These are phyloP conservation scores for Macquaria ambigua DNA, from an alignment of 2,113 vertebrate genomes.

Conservation along the genomic window DNA sequence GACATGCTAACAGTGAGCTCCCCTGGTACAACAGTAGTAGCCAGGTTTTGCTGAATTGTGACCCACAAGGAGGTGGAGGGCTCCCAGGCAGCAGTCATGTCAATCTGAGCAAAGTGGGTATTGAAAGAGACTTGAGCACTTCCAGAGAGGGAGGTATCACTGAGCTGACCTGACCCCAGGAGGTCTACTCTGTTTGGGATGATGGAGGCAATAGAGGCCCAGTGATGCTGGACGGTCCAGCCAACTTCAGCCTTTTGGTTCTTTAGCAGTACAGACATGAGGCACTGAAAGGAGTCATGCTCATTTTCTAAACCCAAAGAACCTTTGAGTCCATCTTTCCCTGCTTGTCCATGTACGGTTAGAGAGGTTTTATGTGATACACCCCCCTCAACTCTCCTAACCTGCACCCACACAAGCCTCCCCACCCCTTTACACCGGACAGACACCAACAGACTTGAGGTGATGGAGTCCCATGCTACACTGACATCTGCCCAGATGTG, in stretches of 20 bases:
- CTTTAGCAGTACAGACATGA: constrained; percentile 38
- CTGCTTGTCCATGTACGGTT: constrained; percentile 46
- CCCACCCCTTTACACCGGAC: constrained; percentile 54
- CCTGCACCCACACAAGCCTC: constrained; percentile 36
- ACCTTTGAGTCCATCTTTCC: constrained; percentile 54
- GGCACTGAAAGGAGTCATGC: constrained; percentile 48
- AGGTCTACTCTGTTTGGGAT: constrained; percentile 65
- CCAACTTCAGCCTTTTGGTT: constrained; percentile 40
- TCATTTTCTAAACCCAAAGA: constrained; percentile 58
- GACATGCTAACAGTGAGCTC: constrained; percentile 35
- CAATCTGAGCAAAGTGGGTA: constrained; percentile 15
- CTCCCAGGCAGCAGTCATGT: constrained; percentile 45
- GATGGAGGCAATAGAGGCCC: constrained; percentile 38
- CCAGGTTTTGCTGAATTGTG: constrained; percentile 49
- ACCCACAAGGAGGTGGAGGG: constrained; percentile 37
- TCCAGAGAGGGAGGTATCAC: constrained; percentile 46
- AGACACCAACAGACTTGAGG: constrained; percentile 51
- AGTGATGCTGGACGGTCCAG: constrained; percentile 61
- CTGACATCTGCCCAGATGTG: constrained; percentile 56
- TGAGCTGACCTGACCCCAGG: constrained; percentile 38
- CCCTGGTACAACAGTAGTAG: constrained; percentile 9
- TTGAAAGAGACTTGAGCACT: constrained; percentile 27
- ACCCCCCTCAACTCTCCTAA: neutral
- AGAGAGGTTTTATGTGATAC: constrained; percentile 45
- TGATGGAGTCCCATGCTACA: constrained; percentile 42